Percentiles rank a stretch among this genome's conserved stretches.
Conservation (phyloP, 2,113 vertebrate species). For the Semnornis frantzii region DNA sequence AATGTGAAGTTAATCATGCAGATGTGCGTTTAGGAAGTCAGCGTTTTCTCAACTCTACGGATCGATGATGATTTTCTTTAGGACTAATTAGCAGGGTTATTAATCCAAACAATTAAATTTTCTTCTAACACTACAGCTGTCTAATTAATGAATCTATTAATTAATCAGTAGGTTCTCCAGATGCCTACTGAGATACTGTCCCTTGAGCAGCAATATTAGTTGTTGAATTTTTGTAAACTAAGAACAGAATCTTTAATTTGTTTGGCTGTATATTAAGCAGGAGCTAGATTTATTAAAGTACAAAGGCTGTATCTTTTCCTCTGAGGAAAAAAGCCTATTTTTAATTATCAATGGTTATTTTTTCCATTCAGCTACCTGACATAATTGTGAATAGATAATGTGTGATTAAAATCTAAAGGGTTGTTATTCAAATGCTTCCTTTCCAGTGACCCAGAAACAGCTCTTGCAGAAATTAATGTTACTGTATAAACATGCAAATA, state of each 20-base stretch:
- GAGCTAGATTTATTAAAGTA: conserved; percentile 33
- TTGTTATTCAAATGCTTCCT: conserved; percentile 50
- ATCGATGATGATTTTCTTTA: conserved; percentile 71
- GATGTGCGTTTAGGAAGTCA: conserved; percentile 55
- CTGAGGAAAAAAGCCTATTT: conserved; percentile 52
- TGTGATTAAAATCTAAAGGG: conserved; percentile 61
- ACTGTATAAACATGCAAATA: background rate
- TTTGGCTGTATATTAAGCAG: conserved; percentile 18
- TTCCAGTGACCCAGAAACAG: background rate
- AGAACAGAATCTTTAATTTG: conserved; percentile 40
- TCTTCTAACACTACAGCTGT: conserved; percentile 71
- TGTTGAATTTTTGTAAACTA: conserved; percentile 35
- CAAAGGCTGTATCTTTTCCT: conserved; percentile 14
- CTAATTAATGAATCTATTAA: conserved; percentile 76
- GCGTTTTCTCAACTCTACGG: conserved; percentile 47
- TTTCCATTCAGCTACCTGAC: background rate
- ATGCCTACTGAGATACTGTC: conserved; percentile 72
- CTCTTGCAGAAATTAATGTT: conserved; percentile 28
- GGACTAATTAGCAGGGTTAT: conserved; percentile 78
- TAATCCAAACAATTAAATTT: conserved; percentile 79
- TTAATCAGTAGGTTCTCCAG: conserved; percentile 75
- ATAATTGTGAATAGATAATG: conserved; percentile 35
- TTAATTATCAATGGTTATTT: conserved; percentile 52
- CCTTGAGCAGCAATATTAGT: conserved; percentile 47
- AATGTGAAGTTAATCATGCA: conserved; percentile 32